These are phyloP conservation scores for Forbesichthys agassizii DNA, from an alignment of 2,113 vertebrate species.

Conservation along the genomic window DNA sequence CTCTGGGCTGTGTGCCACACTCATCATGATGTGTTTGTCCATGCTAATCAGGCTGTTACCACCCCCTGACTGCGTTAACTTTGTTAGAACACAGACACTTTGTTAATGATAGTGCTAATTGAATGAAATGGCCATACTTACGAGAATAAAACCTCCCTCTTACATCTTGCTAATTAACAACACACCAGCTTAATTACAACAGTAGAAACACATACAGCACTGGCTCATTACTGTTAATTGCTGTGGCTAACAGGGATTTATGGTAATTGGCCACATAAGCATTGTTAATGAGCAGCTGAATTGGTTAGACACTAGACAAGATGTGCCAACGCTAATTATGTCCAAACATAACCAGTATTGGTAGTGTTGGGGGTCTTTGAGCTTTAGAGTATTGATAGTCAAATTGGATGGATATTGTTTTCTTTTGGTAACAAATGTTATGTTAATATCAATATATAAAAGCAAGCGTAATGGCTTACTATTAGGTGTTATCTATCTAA, in stretches of 20 bases:
- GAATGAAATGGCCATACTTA: constrained; percentile 99
- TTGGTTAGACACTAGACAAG: constrained; percentile 64
- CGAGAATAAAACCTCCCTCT: constrained; percentile 99
- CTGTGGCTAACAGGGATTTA: constrained; percentile 91
- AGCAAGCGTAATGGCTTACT: background rate
- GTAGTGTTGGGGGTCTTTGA: background rate
- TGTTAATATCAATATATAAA: background rate
- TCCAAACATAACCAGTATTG: constrained; percentile 48
- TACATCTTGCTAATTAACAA: constrained; percentile 99
- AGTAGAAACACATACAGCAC: constrained; percentile 89
- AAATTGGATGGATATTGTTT: constrained; percentile 16
- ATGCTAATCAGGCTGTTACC: constrained; percentile 81
- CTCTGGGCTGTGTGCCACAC: constrained; percentile 77
- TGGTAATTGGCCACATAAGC: constrained; percentile 96
- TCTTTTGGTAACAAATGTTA: constrained; percentile 24
- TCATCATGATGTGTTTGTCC: constrained; percentile 89
- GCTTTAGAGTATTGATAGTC: constrained; percentile 29
- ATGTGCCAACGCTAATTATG: constrained; percentile 80
- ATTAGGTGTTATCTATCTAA: background rate
- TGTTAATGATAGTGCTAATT: constrained; percentile 98
- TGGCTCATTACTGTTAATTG: constrained; percentile 94
- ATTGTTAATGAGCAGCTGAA: constrained; percentile 77
- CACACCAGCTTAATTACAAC: constrained; percentile 98
- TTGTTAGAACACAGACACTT: constrained; percentile 72
- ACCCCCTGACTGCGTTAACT: constrained; percentile 69